Evolutionary conservation across 2,113 vertebrate species (phyloP).

Genomic region (Gorsachius goisagi): DNA sequence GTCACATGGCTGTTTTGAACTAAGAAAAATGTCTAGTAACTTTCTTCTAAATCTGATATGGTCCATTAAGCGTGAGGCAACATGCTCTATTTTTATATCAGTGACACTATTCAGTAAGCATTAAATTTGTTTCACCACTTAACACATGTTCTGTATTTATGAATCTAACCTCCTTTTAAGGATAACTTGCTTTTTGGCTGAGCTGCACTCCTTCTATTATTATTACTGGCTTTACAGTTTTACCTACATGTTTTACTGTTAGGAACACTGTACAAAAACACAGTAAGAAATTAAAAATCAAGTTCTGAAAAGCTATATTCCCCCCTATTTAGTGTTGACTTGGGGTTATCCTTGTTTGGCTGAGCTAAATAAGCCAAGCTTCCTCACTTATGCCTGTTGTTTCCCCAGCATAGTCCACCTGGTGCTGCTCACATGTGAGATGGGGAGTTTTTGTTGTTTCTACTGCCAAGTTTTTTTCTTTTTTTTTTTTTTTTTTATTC

Average conservation of each 20-base stretch:
- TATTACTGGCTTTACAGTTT: conserved; percentile 39
- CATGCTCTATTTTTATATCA: conserved; percentile 41
- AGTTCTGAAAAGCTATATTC: neutral
- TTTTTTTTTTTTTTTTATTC: too few relatives aligned
- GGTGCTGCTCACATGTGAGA: neutral
- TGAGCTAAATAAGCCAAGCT: neutral
- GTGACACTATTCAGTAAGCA: conserved; percentile 36
- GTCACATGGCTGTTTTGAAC: neutral
- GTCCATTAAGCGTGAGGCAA: neutral
- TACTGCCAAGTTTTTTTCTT: neutral
- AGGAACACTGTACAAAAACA: neutral
- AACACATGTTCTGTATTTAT: conserved; percentile 44
- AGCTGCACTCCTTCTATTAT: neutral
- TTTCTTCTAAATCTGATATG: neutral
- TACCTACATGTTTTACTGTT: neutral
- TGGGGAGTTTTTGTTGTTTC: neutral
- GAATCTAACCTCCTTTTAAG: conserved; percentile 61
- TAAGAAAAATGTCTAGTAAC: neutral
- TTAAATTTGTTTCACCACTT: conserved; percentile 30
- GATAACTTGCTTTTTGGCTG: conserved; percentile 29
- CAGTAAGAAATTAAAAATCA: neutral
- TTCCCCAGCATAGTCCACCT: neutral
- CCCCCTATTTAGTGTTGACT: neutral
- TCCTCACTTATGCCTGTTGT: neutral
- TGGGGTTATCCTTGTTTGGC: neutral